These are phyloP conservation scores for Trichechus manatus DNA, from an alignment of 2,113 vertebrate species.

Conservation along the genomic window DNA sequence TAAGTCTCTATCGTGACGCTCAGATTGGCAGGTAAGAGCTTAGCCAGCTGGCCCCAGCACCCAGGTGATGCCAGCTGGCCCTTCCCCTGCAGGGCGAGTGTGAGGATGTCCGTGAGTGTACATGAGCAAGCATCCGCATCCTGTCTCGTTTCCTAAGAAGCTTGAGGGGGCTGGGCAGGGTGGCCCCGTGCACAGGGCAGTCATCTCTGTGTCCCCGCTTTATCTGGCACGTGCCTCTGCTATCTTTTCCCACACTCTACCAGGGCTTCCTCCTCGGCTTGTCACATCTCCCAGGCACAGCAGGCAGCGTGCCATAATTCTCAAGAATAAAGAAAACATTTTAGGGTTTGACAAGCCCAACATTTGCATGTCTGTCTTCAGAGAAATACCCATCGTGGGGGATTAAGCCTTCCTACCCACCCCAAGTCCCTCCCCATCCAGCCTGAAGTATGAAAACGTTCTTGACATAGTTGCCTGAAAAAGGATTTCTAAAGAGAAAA, in stretches of 20 bases:
- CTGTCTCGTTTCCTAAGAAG: neutral
- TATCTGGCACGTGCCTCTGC: constrained; percentile 92
- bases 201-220: constrained; percentile 88
- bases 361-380: constrained; percentile 91
- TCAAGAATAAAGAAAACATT: constrained; percentile 89
- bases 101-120: accelerated
- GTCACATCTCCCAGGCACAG: constrained; percentile 91
- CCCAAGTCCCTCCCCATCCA: constrained; percentile 70
- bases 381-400: constrained; percentile 90
- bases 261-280: constrained; percentile 87
- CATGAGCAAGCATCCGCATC: accelerated
- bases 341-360: constrained; percentile 86
- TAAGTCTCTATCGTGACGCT: neutral
- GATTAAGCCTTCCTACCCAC: constrained; percentile 86
- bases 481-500: constrained; percentile 87
- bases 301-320: constrained; percentile 91
- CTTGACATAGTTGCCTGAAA: constrained; percentile 88
- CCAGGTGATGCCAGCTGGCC: neutral
- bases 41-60: neutral
- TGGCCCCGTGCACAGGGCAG: neutral
- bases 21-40: neutral
- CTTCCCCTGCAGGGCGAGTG: neutral
- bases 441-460: constrained; percentile 90
- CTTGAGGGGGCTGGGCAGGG: too few relatives aligned
- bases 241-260: constrained; percentile 93